Percentiles rank a stretch among this genome's conserved stretches.
Evolutionary conservation across 1,140 invertebrate genomes (phyloP).

Genomic region (Oryzaephilus surinamensis): DNA sequence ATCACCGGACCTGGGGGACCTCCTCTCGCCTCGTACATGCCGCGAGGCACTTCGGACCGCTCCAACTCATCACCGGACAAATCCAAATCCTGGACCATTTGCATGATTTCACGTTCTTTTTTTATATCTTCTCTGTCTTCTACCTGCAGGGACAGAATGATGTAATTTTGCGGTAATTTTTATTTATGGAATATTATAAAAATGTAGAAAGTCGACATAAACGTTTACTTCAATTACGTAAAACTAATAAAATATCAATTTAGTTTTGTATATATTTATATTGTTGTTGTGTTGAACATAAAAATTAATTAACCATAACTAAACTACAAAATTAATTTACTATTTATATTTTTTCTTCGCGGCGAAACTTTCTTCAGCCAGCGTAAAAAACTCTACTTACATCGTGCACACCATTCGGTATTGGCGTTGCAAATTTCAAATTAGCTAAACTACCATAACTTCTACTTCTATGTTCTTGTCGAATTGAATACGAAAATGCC

Average conservation of each 20-base stretch:
- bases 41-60: conserved; percentile 47
- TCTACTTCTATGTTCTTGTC: conserved; percentile 81
- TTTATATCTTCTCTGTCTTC: conserved; percentile 63
- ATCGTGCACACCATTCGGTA: conserved; percentile 40
- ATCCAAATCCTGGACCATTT: conserved; percentile 78
- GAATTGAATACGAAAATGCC: conserved; percentile 87
- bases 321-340: no score
- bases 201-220: not conserved
- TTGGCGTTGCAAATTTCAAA: conserved; percentile 63
- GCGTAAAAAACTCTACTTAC: conserved; percentile 28
- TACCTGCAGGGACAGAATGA: conserved; percentile 36
- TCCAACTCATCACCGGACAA: conserved; percentile 68
- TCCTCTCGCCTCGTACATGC: conserved; percentile 41
- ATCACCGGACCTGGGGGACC: conserved; percentile 25
- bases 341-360: no score
- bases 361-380: not conserved
- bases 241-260: no score
- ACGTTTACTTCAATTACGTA: no score
- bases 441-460: conserved; percentile 84
- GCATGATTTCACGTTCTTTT: conserved; percentile 83
- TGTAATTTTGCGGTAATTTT: not conserved
- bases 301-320: no score
- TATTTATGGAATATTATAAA: not conserved
- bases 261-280: no score
- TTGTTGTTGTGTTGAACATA: no score